Conservation (phyloP, 2,797 vertebrate genomes). For the Eulemur coronatus region DNA sequence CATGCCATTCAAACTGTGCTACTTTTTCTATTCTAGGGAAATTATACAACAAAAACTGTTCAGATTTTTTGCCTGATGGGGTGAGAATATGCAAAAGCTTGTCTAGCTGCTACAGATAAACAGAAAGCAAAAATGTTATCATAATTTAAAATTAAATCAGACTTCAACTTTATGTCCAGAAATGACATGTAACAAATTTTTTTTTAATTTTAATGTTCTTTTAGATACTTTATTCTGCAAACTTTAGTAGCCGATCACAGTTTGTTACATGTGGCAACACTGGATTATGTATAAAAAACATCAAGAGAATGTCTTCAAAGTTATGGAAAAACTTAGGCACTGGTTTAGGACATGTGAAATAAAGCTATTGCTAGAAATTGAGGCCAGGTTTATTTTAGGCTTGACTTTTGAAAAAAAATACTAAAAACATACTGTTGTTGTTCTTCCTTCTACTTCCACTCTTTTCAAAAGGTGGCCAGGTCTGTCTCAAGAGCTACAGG, state of each 20-base stretch:
- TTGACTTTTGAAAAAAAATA: conserved; percentile 48
- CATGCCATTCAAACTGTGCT: conserved; percentile 68
- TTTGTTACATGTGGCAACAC: not conserved
- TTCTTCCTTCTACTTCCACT: conserved; percentile 24
- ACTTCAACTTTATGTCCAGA: conserved; percentile 30
- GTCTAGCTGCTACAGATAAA: conserved; percentile 66
- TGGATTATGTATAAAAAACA: not conserved
- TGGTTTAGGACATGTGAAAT: conserved; percentile 24
- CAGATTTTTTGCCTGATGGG: conserved; percentile 62
- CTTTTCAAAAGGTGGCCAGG: not conserved
- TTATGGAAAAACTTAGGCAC: conserved; percentile 35
- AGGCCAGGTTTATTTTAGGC: conserved; percentile 72
- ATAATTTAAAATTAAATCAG: conserved; percentile 66
- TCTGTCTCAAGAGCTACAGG: not conserved
- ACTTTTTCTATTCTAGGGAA: conserved; percentile 67
- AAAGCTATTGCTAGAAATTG: conserved; percentile 59
- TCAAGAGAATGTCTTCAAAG: not conserved
- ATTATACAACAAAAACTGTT: conserved; percentile 56
- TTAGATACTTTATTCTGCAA: conserved; percentile 44
- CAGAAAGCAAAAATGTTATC: conserved; percentile 67
- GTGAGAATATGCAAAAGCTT: conserved; percentile 66
- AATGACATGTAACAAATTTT: conserved; percentile 9
- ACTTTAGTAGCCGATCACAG: not conserved
- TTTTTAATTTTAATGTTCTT: not conserved
- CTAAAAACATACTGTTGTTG: conserved; percentile 66